Evolutionary conservation across 2,113 vertebrate species (phyloP), one percentile per base, ranked within the genome.

Genomic region (Anas platyrhynchos): DNA sequence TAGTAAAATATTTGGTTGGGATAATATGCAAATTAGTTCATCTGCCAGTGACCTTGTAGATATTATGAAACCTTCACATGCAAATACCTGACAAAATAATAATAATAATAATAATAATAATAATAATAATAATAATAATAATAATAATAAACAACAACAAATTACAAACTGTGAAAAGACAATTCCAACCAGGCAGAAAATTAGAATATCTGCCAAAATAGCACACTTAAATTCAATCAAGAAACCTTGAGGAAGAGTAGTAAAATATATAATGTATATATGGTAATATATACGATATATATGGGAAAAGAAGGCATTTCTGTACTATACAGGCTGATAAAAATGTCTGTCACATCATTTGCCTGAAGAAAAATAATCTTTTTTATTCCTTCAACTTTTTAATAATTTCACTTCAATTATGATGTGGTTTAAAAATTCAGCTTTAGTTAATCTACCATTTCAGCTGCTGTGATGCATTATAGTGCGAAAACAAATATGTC

Each of bases 1-100:
- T 38, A 65, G 65, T 89, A 44, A 88, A 88, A 78, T 86, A 89
- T 77, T 80, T 82, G 46, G n/a, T 75, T 31, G 43, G 16, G 31
- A 88, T 48, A 83, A 73, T 5, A 80, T 74, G 25, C 14, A 92
- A 52, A 59, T 58, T 34, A 76, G 13, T 29, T 86, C 25, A 93
- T 69, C 32, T 83, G n/a, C 54, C 16, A 44, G n/a, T 31, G 25
- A 74, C 41, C 23, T 63, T 69, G 25, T 67, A 74, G 20, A 59
- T 76, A n/a, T 8, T 23, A 58, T 15, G 20, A 67, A 86, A 89
- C 32, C 8, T n/a, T 87, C 7, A 31, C 18, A 50, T 62, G 17
- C 67, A 61, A 77, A 78, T 38, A 31, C 3, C 6, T 22, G 43
- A 38, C 1, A 68, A 38, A 38, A 41, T 41, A 41, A 41, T 41